Conservation (phyloP, 2,888 invertebrate genomes). For the Drosophila affinis region DNA sequence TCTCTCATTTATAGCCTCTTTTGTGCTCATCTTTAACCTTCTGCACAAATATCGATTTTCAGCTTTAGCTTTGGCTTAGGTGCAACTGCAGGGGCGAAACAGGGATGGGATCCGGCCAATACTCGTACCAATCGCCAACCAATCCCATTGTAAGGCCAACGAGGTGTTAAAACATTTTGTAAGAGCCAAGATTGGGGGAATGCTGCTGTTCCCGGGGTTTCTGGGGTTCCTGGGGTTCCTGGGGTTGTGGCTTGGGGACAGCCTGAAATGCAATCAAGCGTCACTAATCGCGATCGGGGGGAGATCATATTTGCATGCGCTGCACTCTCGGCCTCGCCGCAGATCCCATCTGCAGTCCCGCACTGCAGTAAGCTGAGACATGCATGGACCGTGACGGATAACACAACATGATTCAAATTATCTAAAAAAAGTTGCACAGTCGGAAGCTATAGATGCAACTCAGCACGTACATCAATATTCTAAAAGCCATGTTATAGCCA, state of each 20-base stretch:
- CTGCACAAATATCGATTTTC: conserved; percentile 74
- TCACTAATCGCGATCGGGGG: conserved; percentile 52
- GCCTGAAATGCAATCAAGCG: conserved; percentile 60
- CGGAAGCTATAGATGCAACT: too few species aligned
- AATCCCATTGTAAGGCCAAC: conserved; percentile 50
- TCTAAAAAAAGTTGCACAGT: background rate
- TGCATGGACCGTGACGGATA: background rate
- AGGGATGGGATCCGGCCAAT: background rate
- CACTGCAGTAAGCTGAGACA: conserved; percentile 17
- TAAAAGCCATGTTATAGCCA: too few species aligned
- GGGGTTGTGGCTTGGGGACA: background rate
- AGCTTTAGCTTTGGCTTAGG: conserved; percentile 18
- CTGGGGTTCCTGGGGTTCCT: too few species aligned
- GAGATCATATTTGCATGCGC: conserved; percentile 61
- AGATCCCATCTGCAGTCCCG: conserved; percentile 34
- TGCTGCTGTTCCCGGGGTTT: background rate
- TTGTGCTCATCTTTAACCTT: conserved; percentile 49
- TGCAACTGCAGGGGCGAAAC: conserved; percentile 1
- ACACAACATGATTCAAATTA: background rate
- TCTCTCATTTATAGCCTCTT: background rate
- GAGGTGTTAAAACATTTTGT: conserved; percentile 78
- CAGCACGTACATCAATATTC: too few species aligned
- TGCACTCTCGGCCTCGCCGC: conserved; percentile 23
- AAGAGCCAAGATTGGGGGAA: conserved; percentile 25
- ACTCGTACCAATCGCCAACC: conserved; percentile 11